Conservation (phyloP, 2,113 vertebrate genomes). For the Heloderma charlesbogerti region DNA sequence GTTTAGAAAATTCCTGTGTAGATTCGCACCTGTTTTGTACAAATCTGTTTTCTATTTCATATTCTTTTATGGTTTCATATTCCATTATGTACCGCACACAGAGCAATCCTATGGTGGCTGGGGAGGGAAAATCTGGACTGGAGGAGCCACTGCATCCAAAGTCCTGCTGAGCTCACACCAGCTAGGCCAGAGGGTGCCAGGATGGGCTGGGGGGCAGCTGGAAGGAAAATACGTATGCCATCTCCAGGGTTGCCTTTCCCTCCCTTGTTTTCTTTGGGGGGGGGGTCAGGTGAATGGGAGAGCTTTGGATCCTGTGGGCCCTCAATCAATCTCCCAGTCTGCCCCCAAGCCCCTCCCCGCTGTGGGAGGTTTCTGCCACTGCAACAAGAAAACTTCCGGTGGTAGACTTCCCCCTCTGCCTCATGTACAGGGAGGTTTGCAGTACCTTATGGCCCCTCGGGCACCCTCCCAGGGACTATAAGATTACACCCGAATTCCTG, state of each 20-base stretch:
- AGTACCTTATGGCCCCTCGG: no score
- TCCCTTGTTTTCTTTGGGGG: neutral
- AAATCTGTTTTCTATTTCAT: constrained; percentile 21
- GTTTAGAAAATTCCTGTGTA: constrained; percentile 17
- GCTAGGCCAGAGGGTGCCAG: no score
- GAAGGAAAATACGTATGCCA: neutral
- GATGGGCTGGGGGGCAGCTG: neutral
- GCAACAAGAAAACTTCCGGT: no score
- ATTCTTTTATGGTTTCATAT: neutral
- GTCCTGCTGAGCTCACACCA: no score
- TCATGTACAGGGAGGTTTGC: no score
- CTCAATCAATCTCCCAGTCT: neutral
- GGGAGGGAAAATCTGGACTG: no score
- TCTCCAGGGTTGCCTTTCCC: neutral
- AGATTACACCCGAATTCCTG: neutral
- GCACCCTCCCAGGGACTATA: neutral
- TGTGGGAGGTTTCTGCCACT: no score
- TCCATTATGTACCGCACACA: neutral
- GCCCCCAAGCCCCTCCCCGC: neutral
- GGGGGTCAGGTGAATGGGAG: no score
- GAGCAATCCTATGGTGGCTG: no score
- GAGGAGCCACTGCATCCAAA: no score
- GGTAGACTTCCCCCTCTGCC: no score
- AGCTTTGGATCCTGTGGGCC: neutral
- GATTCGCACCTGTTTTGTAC: neutral